Base-by-base conservation (phyloP, 2,888 invertebrate species). In the Noctua janthe region DNA sequence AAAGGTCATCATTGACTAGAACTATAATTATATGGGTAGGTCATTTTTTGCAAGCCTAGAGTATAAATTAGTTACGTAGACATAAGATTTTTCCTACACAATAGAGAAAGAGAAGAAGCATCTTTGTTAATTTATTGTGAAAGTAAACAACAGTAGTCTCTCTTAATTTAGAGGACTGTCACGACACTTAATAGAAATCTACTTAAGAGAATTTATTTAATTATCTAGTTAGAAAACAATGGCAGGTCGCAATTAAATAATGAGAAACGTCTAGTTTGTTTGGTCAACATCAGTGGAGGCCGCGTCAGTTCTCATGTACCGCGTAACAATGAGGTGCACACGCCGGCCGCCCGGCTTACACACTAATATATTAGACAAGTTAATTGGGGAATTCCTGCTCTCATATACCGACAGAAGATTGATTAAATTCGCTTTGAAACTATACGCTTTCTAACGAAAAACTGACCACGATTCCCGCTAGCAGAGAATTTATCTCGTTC, bases 221-320 rank as follows among this genome's bases (percentile, higher is more conserved):
- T 95, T 96, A 93, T 92, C 91, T 91, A 92, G 92, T 92, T 92
- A 82, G 85, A 91, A 94, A 94, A 97, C 96, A 96, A 97, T 96
- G 92, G 96, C 92, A 88, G 91, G 90, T 91, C 86, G 93, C 94
- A 96, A 96, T 96, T 96, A 96, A 95, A 94, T 95, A 96, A 96
- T 96, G 96, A 93, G 96, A 96, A 96, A 94, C 93, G 90, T 92
- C 91, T 91, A 91, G 92, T 92, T 92, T 89, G 93, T 92, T 94
- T 94, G 94, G 94, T 94, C 94, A 94, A 94, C 94, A 94, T 94
- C 93, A 94, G 91, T 91, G 90, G 93, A 92, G 92, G 90, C 94
- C 93, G 94, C 91, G 88, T 86, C 89, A 81, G 92, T 95, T 96
- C 96, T 92, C 95, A 95, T 93, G 92, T 88, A 88, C 85, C 76